These are phyloP conservation scores for Eospalax fontanierii DNA, from an alignment of 2,797 vertebrate species.

Conservation along the genomic window DNA sequence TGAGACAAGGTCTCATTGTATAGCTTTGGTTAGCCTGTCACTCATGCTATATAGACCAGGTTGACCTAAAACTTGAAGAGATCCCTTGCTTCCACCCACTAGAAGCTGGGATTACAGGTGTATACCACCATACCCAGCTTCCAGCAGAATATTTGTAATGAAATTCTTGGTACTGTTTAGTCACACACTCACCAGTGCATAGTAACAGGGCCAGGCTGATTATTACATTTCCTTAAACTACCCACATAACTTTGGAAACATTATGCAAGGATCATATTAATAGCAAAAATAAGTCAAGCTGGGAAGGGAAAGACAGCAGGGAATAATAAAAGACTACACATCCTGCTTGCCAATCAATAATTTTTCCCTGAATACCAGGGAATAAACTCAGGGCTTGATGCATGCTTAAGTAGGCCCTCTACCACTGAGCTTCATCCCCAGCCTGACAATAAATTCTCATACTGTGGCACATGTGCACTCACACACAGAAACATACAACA, in stretches of 20 bases:
- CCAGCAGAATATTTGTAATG: not conserved
- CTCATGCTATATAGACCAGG: not conserved
- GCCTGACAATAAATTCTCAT: not conserved
- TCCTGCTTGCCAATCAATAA: not conserved
- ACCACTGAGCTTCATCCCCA: not conserved
- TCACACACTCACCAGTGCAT: not conserved
- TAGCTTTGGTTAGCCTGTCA: not conserved
- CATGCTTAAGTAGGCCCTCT: not conserved
- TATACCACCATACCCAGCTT: not conserved
- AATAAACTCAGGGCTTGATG: not conserved
- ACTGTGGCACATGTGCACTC: no score
- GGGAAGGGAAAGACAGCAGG: not conserved
- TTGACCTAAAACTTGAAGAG: not conserved
- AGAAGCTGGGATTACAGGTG: not conserved
- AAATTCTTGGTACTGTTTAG: not conserved
- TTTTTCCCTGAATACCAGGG: not conserved
- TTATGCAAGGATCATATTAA: not conserved
- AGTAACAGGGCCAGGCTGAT: not conserved
- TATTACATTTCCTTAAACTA: slow-evolving; percentile 45
- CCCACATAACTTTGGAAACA: not conserved
- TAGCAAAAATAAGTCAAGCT: slow-evolving; percentile 37
- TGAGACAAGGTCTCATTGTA: not conserved
- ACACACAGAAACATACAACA: not conserved
- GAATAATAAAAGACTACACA: not conserved
- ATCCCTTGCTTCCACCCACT: not conserved